Evolutionary conservation across 2,888 invertebrate genomes (phyloP), one percentile per base, ranked within the genome.

Genomic region (Agrotis puta): DNA sequence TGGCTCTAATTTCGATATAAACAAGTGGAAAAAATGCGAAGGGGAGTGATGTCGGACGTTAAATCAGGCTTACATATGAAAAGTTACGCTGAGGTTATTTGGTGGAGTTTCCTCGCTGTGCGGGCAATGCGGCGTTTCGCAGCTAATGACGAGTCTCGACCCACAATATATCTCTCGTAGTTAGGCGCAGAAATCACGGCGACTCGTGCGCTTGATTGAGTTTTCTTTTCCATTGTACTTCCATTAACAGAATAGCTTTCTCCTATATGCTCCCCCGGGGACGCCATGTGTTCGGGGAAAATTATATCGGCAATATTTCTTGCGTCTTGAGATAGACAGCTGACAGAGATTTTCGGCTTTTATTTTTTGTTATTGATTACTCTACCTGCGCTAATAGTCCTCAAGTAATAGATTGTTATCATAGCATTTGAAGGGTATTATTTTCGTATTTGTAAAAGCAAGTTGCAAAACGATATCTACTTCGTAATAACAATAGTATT

Each of bases 161-260:
- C 91, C 88, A 91, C 93, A 91, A 95, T 94, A 94, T 94, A 94
- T 95, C 93, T 94, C 91, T 85, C 89, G 93, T 94, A 94, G 94
- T 94, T 94, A 94, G 92, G 92, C 93, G 92, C 94, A 94, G 94
- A 94, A 95, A 95, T 95, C 94, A 93, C 94, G 89, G 92, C 88
- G 92, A 93, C 93, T 93, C 92, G 93, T 92, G 92, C 92, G 92
- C 93, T 93, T 94, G 94, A 95, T 95, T 94, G 94, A 94, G 94
- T 94, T 94, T 94, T 94, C 94, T 93, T 94, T 94, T 92, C 94
- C 94, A 94, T 94, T 94, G 94, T 93, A 91, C 91, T 90, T 92
- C 94, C 94, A 95, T 95, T 95, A 95, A 92, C 92, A 93, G 91
- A 95, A 95, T 94, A 91, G 94, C 93, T 92, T 93, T 94, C 92